phyloP scores from a whole-genome alignment of 35 echinoderm and acorn worm genomes.

The Acanthaster planci region DNA sequence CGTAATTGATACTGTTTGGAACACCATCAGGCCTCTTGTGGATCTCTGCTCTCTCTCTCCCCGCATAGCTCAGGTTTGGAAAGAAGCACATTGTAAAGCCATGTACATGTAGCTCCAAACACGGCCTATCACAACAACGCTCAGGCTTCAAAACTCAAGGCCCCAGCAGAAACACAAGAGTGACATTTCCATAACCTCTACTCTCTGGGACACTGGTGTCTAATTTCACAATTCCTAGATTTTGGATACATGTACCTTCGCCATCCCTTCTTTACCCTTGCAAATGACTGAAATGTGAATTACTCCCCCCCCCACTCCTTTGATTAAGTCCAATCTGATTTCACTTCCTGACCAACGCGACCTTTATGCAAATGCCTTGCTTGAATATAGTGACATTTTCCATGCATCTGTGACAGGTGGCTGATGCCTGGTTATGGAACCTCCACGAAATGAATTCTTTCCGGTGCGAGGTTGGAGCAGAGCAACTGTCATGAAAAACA shows the following conservation, averaged over 20 bases:
- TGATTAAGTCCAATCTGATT: not conserved
- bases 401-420: slow-evolving; percentile 23
- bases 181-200: slow-evolving; percentile 17
- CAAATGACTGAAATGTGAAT: too few species aligned
- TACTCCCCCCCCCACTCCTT: too few species aligned
- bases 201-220: not conserved
- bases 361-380: slow-evolving; percentile 8
- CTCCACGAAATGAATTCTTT: not conserved
- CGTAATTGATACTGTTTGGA: too few species aligned
- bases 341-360: not conserved
- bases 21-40: too few species aligned
- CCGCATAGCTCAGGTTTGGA: too few species aligned
- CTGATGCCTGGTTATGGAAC: not conserved
- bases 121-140: too few species aligned
- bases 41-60: too few species aligned
- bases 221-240: not conserved
- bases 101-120: too few species aligned
- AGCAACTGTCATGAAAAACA: not conserved
- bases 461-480: not conserved
- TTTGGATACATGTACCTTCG: not conserved
- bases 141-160: too few species aligned
- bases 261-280: too few species aligned
- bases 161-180: not conserved
- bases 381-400: slow-evolving; percentile 5
- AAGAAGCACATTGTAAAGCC: too few species aligned